Base-by-base conservation (phyloP, 2,113 vertebrate species). In the Oriolus oriolus region DNA sequence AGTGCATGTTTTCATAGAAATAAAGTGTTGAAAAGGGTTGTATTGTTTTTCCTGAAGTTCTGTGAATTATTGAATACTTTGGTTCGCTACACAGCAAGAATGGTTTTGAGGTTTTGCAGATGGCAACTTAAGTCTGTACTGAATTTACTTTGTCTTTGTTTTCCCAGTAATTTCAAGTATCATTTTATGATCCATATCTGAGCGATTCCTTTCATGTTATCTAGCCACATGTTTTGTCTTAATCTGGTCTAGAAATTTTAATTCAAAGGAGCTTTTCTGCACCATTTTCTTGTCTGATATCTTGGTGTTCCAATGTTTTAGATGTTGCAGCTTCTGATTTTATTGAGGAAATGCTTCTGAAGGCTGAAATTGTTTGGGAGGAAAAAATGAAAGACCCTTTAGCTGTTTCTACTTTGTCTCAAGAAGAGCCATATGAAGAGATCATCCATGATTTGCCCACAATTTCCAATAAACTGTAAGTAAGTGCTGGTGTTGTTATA, bases 391-490 rank as follows among this genome's bases (percentile, higher is more conserved):
- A 96, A 92, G 98, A 98, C 50, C 98, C 98, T 14, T 93, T 96
- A 12, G 80, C 96, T 41, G 94, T 95, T 49, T 80, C 97, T 23
- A 1, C 93, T 28, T 95, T 98, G 47, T 84, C 97, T 37, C 97
- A 98, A 54, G 98, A 99, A 92, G 98, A 98, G 30, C 96, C 98
- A 21, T 98, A 98, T 9, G 98, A 99, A 60, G 98, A 98, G 47
- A 98, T 98, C 15, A 75, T 97, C 44, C 98, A 98, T 5, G 98
- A 99, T 73, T 86, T 98, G 52, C 98, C 97, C 33, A 87, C 96
- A 5, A 95, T 98, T 47, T 95, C 98, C 41, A 99, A 97, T 93
- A 99, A 98, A 97, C 97, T 99, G 99, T 99, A 97, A 96, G 99
- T 99, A 96, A 94, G 97, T 98, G 45, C 37, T 83, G 70, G 13